Evolutionary conservation across 2,888 invertebrate species (phyloP).

Genomic region (Podabrus alpinus): DNA sequence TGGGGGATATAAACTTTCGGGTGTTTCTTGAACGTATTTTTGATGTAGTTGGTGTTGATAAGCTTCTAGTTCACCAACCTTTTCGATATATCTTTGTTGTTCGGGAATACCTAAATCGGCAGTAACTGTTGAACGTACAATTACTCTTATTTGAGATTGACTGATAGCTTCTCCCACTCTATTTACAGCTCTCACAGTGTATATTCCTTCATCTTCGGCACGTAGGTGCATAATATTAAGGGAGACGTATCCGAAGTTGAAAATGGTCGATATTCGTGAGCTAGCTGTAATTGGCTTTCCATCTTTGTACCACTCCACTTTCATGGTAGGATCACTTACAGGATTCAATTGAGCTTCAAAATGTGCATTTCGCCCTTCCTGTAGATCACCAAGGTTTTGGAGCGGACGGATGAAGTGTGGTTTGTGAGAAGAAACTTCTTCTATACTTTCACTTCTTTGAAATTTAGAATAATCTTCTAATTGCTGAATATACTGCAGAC

Average conservation of each 20-base stretch:
- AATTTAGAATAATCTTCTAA: slow-evolving; percentile 89
- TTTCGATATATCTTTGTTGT: slow-evolving; percentile 88
- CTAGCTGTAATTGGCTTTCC: slow-evolving; percentile 94
- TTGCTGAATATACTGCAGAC: slow-evolving; percentile 87
- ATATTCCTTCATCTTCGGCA: slow-evolving; percentile 96
- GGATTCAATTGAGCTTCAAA: slow-evolving; percentile 92
- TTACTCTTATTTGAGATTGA: slow-evolving; percentile 76
- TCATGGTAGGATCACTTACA: slow-evolving; percentile 91
- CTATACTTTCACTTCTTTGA: slow-evolving; percentile 81
- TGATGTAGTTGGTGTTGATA: slow-evolving; percentile 82
- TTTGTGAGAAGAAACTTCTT: slow-evolving; percentile 78
- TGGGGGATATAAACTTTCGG: slow-evolving; percentile 79
- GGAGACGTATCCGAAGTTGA: slow-evolving; percentile 99
- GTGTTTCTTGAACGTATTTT: slow-evolving; percentile 78
- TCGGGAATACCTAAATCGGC: slow-evolving; percentile 81
- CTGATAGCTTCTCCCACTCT: slow-evolving; percentile 89
- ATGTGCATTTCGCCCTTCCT: slow-evolving; percentile 90
- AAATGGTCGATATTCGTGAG: slow-evolving; percentile 95
- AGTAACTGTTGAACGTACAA: slow-evolving; percentile 81
- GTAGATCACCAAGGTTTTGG: slow-evolving; percentile 82
- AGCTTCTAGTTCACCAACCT: slow-evolving; percentile 88
- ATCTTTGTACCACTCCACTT: slow-evolving; percentile 95
- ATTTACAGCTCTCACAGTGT: slow-evolving; percentile 89
- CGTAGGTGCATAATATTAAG: slow-evolving; percentile 98
- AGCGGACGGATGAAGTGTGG: slow-evolving; percentile 88